Evolutionary conservation across 64 coral and sea anemone genomes (phyloP).

Genomic region (Acropora yongei): DNA sequence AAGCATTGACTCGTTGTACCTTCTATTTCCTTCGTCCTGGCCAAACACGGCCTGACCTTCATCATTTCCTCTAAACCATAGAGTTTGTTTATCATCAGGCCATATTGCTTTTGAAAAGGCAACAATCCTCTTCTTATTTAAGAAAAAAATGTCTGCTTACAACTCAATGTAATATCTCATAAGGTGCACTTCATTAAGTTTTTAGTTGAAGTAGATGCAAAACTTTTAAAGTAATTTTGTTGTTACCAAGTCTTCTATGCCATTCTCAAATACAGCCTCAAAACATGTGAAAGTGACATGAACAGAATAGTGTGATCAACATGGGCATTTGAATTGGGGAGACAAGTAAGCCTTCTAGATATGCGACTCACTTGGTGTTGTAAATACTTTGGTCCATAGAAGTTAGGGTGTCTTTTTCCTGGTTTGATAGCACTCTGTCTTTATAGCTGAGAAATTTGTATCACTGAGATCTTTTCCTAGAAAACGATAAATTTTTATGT

Average conservation of each 20-base stretch:
- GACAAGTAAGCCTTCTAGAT: neutral
- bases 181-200: neutral
- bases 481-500: neutral
- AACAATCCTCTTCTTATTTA: slow-evolving; percentile 26
- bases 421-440: slow-evolving; percentile 32
- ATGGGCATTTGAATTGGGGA: neutral
- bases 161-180: neutral
- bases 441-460: neutral
- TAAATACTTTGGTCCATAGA: slow-evolving; percentile 1
- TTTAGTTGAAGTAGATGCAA: neutral
- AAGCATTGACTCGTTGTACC: too few relatives aligned
- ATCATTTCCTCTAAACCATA: neutral
- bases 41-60: too few relatives aligned
- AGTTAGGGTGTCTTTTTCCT: slow-evolving; percentile 26
- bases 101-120: slow-evolving; percentile 15
- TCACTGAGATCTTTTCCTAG: slow-evolving; percentile 16
- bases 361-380: slow-evolving; percentile 45
- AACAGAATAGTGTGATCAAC: neutral
- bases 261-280: neutral
- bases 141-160: neutral
- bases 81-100: slow-evolving; percentile 30
- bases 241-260: neutral
- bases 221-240: slow-evolving; percentile 10
- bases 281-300: neutral
- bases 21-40: too few relatives aligned